A percentile compares a stretch with the other conserved stretches of the same genome.
phyloP scores from a whole-genome alignment of 2,797 vertebrate genomes.

The Cheirogaleus major region DNA sequence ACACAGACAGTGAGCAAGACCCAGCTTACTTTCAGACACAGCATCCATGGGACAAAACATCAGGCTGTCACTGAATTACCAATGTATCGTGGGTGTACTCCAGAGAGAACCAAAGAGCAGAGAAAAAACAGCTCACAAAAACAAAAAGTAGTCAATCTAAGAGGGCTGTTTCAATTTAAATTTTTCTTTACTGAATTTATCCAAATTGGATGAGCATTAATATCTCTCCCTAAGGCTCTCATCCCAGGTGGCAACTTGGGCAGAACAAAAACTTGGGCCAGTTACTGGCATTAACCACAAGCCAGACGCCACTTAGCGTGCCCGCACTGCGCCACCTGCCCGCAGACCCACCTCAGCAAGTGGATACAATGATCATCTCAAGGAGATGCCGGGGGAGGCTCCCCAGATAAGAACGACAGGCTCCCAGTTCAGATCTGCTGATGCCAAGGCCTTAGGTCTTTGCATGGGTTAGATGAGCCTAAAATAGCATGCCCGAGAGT shows the following conservation, averaged over 20 bases:
- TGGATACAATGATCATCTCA: no score
- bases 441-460: accelerated
- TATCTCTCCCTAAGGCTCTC: neutral
- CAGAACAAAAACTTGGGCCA: neutral
- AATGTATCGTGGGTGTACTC: neutral
- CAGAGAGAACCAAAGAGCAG: neutral
- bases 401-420: neutral
- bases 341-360: neutral
- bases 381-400: accelerated
- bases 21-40: neutral
- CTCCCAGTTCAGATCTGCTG: neutral
- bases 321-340: accelerated
- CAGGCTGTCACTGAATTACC: neutral
- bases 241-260: neutral
- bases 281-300: accelerated
- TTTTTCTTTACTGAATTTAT: neutral
- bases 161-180: neutral
- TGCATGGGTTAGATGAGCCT: neutral
- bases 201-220: neutral
- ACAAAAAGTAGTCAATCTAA: neutral
- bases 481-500: neutral
- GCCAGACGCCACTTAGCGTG: accelerated
- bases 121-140: neutral
- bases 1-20: neutral
- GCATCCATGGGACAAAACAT: neutral